Evolutionary conservation across 2,888 invertebrate species (phyloP).

Genomic region (Cantharis lateralis): DNA sequence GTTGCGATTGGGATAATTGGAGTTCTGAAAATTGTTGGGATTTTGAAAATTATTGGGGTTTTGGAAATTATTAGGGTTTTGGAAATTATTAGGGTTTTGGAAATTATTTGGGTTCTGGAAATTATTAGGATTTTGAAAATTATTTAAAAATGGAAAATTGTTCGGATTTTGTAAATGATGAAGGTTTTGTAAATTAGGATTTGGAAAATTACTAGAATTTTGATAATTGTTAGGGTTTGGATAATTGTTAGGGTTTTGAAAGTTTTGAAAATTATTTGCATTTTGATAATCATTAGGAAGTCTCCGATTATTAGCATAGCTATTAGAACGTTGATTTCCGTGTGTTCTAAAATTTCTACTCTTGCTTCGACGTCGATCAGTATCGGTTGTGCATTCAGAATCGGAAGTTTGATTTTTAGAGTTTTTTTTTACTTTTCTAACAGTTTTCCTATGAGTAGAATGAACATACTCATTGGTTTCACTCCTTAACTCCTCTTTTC

Average conservation of each 20-base stretch:
- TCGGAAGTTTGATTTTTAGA: constrained; percentile 10
- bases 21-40: no score
- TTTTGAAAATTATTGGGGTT: not conserved
- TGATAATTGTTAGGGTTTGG: not conserved
- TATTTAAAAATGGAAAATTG: no score
- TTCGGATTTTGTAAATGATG: constrained; percentile 30
- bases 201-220: not conserved
- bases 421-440: not conserved
- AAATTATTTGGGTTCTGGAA: not conserved
- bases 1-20: no score
- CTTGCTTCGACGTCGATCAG: not conserved
- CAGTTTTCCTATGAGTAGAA: no score
- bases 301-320: not conserved
- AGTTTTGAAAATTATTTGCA: not conserved
- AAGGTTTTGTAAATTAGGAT: not conserved
- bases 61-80: not conserved
- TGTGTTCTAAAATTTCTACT: not conserved
- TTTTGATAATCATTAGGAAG: not conserved
- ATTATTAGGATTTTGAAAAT: not conserved
- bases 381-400: not conserved
- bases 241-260: not conserved
- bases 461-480: not conserved
- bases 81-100: not conserved
- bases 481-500: constrained; percentile 27
- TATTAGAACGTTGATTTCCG: not conserved